phyloP scores from a whole-genome alignment of 1,140 invertebrate species.

The Antheraea mylitta region DNA sequence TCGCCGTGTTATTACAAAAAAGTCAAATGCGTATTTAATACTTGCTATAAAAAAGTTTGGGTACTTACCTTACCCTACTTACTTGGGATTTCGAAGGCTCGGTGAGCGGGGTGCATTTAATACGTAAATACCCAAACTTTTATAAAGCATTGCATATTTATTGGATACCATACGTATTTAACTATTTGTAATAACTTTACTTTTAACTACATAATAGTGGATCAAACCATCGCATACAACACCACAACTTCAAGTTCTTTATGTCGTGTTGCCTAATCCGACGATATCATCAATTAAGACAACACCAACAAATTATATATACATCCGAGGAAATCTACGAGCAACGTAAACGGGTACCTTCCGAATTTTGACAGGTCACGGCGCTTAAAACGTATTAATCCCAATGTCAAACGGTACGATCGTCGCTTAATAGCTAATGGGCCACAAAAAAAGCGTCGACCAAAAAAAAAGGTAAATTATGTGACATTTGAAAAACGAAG shows the following conservation, averaged over 20 bases:
- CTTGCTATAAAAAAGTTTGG: no score
- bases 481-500: constrained; percentile 70
- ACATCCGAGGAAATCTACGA: neutral
- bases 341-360: neutral
- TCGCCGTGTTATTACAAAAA: no score
- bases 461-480: constrained; percentile 66
- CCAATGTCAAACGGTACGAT: constrained; percentile 53
- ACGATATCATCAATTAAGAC: neutral
- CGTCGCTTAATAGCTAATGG: constrained; percentile 75
- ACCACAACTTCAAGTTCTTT: neutral
- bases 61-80: no score
- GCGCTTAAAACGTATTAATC: constrained; percentile 61
- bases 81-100: no score
- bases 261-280: neutral
- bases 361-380: constrained; percentile 15
- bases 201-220: no score
- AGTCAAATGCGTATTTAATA: no score
- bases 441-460: constrained; percentile 45
- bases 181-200: no score
- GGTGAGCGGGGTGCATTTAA: no score
- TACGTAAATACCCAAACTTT: no score
- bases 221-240: neutral
- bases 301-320: neutral
- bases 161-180: no score
- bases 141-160: no score